Base-by-base conservation (phyloP, 2,888 invertebrate species). In the Lochmaea capreae region DNA sequence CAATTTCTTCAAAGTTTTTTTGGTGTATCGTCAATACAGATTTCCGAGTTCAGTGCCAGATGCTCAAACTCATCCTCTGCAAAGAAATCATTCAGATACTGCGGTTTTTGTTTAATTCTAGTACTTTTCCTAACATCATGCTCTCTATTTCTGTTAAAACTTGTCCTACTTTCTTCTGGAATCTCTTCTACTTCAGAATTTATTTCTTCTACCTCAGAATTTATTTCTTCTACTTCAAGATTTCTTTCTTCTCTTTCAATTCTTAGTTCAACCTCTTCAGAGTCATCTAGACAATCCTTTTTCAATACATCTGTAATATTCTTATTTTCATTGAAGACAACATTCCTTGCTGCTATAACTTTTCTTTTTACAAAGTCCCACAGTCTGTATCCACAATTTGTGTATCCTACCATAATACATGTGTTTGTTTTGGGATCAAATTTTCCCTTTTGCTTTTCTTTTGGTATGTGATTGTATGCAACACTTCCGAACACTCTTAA, bases 1-100 rank as follows among this genome's bases (percentile, higher is more conserved):
- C 18, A 14, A 57, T 43, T 18, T 71, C 71, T 18, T 71, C 52
- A 33, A 43, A 49, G 18, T 46, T 58, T n/a, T 18, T 58, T 9
- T 10, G 71, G 71, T 18, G 61, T 10, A 39, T 67, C 54, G 16
- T n/a, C 26, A 49, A 59, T 65, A 6, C 46, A 66, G 18, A 33
- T 46, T 65, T 65, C n/a, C 43, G 43, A 11, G 14, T 57, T 57
- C 9, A 57, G 14, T 57, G 57, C 16, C 16, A 57, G 18, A 57
- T 16, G 14, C 18, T n/a, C 57, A 9, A 46, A 12, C 12, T 46
- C 46, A 11, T 46, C 46, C 46, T 46, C 46, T 46, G 2, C 12
- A 2, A 46, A 46, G 16, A 14, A 57, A 18, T 57, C 57, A 10
- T 57, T 9, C 57, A 57, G 5, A 18, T 57, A 57, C 16, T 57